Evolutionary conservation across 1,140 invertebrate genomes (phyloP), one percentile per base, ranked within the genome.

Genomic region (Rhagoletis pomonella): DNA sequence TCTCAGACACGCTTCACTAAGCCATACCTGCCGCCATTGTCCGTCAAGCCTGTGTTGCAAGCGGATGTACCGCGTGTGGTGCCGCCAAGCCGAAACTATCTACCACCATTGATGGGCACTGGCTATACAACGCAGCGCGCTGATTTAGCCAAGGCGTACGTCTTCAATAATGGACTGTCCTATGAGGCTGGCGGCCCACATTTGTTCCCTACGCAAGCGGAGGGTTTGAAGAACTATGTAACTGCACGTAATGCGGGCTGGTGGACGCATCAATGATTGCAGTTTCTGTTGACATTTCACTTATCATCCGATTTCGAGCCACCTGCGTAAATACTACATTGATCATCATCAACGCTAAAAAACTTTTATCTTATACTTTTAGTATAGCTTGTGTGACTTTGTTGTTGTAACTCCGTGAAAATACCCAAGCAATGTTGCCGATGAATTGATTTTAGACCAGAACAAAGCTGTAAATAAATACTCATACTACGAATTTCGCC

Each of bases 91-190:
- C 90, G 89, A 58, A 88, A 44, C 39, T 92, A 92, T 60, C 59
- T 92, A 85, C 91, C 91, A 1, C 89, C 89, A 7, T 29, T 62
- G 19, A 42, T 55, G 59, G 58, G 58, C 19, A 85, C 85, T 50
- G 42, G 50, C n/a, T 84, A 85, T 39, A 44, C n/a, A 14, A 69
- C 58, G 3, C 87, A 86, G 60, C 81, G 58, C 12, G 10, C 47
- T 0, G 90, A 91, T 73, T 88, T 90, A 84, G 91, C 92, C 73
- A 93, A 92, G 87, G 91, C 92, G 0, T 93, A 89, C 86, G 89
- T 92, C 0, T 93, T 91, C 88, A 93, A 92, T 85, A 93, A 93
- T 64, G 91, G 91, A 9, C 88, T 93, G 44, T 91, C 90, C 86
- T 93, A 92, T 29, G 91, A 93, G 69, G 90, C 91, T n/a, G 90